Conservation (phyloP, 2,113 vertebrate genomes). For the Vanacampus margaritifer region DNA sequence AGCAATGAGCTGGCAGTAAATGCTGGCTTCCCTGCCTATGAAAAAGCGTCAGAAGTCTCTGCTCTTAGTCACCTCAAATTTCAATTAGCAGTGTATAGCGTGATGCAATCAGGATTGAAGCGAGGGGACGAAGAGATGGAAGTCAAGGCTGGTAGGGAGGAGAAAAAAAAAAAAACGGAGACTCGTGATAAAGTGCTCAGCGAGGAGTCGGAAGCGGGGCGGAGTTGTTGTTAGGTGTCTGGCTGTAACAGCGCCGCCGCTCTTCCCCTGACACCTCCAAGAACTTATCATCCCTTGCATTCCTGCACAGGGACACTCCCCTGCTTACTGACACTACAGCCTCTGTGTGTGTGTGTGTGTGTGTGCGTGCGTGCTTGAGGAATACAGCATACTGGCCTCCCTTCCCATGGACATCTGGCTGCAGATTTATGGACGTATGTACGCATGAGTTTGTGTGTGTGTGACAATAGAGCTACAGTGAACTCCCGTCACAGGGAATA, state of each 20-base stretch:
- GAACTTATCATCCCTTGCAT: constrained; percentile 69
- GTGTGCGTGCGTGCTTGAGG: constrained; percentile 54
- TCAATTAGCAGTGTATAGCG: no score
- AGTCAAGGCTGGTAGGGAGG: not conserved
- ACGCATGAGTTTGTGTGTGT: constrained; percentile 32
- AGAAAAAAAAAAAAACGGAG: not conserved
- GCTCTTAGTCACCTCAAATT: no score
- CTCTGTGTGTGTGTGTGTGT: constrained; percentile 35
- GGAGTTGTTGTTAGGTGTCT: constrained; percentile 66
- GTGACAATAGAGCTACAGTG: constrained; percentile 8
- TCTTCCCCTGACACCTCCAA: constrained; percentile 66
- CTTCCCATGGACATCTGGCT: constrained; percentile 67
- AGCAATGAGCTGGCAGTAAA: no score
- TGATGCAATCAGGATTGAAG: not conserved
- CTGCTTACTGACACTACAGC: constrained; percentile 56
- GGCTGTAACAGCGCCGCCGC: constrained; percentile 60
- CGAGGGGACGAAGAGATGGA: constrained; percentile 5
- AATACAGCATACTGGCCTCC: constrained; percentile 61
- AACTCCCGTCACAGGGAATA: not conserved
- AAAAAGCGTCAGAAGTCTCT: no score
- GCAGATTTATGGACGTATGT: constrained; percentile 44
- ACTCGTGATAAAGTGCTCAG: constrained; percentile 8
- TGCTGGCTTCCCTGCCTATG: no score
- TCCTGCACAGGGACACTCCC: constrained; percentile 71
- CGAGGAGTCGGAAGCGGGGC: constrained; percentile 42